Base-by-base conservation (phyloP, 2,797 vertebrate genomes). In the Botia almorhae region DNA sequence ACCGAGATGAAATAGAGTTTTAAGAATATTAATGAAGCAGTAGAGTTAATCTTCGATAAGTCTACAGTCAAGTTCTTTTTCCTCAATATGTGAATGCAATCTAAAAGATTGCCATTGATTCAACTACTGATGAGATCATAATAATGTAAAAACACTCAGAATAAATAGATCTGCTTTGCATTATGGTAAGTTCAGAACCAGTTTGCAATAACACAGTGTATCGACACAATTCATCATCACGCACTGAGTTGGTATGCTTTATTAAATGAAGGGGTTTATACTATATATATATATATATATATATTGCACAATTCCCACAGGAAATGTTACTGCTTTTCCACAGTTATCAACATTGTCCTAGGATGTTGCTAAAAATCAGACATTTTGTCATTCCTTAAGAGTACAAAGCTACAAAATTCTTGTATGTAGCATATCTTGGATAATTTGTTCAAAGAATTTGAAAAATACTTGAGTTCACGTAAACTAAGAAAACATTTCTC, bases 161-260 rank as follows among this genome's bases (percentile, higher is more conserved):
- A 21, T 48, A 70, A 63, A 74, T 6, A 1, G 61, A 23, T 26
- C 7, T 14, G 21, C 23, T n/a, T 50, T 16, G 33, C 6, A 19
- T 3, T 10, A 63, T 46, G 90, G 90, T 89, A 46, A 80, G 88
- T 82, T 89, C 82, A 71, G 86, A 82, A 81, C 81, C 1, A 79
- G 87, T 89, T 87, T 90, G 84, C 87, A 91, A 91, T 90, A 91
- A 87, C 85, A 84, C 80, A 82, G 80, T 83, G 87, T 90, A 92
- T 91, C 91, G 92, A 90, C 90, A 90, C 92, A 89, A 93, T 95
- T 94, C 90, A 94, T 94, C 93, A 94, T 87, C 73, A 81, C 87
- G 85, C 87, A 84, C 88, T 81, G 82, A 90, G 87, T 83, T 84
- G 67, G 82, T 17, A 68, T 11, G 16, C 43, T 58, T 7, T 17